phyloP scores from a whole-genome alignment of 2,888 invertebrate species.

The Ectemnius cavifrons region DNA sequence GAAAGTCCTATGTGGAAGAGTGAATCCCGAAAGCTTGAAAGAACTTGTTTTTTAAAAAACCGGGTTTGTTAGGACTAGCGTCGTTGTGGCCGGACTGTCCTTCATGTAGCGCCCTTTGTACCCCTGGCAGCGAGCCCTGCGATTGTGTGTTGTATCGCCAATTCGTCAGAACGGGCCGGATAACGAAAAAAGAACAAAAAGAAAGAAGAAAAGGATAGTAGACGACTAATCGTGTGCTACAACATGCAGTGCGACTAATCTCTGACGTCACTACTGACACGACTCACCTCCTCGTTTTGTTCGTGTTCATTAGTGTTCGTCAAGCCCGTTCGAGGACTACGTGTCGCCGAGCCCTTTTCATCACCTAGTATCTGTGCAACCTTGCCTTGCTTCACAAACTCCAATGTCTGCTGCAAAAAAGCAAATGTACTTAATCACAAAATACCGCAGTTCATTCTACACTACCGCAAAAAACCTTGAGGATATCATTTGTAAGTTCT shows the following conservation, averaged over 20 bases:
- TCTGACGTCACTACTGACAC: slow-evolving; percentile 53
- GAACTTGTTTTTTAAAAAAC: slow-evolving; percentile 88
- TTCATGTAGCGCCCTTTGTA: slow-evolving; percentile 84
- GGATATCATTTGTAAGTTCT: too few relatives aligned
- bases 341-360: slow-evolving; percentile 83
- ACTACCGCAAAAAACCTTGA: too few relatives aligned
- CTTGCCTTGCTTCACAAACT: slow-evolving; percentile 95
- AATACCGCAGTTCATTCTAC: neutral
- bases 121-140: slow-evolving; percentile 79
- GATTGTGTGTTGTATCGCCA: slow-evolving; percentile 78
- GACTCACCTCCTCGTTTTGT: slow-evolving; percentile 89
- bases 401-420: slow-evolving; percentile 84
- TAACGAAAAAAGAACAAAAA: slow-evolving; percentile 78
- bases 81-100: slow-evolving; percentile 78
- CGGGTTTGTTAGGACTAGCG: slow-evolving; percentile 83
- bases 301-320: slow-evolving; percentile 83
- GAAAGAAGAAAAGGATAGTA: slow-evolving; percentile 75
- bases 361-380: slow-evolving; percentile 86
- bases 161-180: slow-evolving; percentile 73
- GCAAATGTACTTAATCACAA: slow-evolving; percentile 17
- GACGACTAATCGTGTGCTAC: slow-evolving; percentile 74
- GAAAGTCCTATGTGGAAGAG: slow-evolving; percentile 79
- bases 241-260: slow-evolving; percentile 65
- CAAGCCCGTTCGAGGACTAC: slow-evolving; percentile 85
- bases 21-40: slow-evolving; percentile 91